Conservation (phyloP, 2,888 invertebrate species). For the Hypsopygia costalis region DNA sequence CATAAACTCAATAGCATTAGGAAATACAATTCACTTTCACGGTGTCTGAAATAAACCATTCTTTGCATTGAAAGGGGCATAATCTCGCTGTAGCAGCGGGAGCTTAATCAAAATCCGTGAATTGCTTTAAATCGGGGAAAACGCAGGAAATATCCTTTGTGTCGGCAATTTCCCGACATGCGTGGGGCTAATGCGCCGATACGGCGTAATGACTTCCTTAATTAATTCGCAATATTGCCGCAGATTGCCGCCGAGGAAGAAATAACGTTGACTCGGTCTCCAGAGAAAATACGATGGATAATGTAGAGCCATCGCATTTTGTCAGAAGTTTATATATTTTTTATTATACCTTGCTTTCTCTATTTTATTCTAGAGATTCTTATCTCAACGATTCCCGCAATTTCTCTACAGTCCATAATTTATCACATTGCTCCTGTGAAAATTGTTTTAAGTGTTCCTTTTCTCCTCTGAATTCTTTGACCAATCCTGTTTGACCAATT, state of each 20-base stretch:
- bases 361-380: too few relatives aligned
- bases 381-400: too few relatives aligned
- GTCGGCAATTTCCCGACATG: constrained; percentile 74
- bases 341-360: too few relatives aligned
- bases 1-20: constrained; percentile 69
- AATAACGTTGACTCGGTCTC: too few relatives aligned
- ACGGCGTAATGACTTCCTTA: constrained; percentile 79
- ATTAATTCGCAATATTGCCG: constrained; percentile 71
- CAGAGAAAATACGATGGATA: too few relatives aligned
- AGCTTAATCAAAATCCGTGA: constrained; percentile 79
- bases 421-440: too few relatives aligned
- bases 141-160: constrained; percentile 80
- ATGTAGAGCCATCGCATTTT: too few relatives aligned
- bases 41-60: constrained; percentile 78
- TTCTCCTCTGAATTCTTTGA: too few relatives aligned
- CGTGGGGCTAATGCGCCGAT: constrained; percentile 75
- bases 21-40: constrained; percentile 78
- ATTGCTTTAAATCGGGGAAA: constrained; percentile 80
- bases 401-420: too few relatives aligned
- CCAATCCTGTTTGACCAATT: too few relatives aligned
- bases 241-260: background rate
- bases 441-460: too few relatives aligned
- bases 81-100: constrained; percentile 76
- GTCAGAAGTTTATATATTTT: too few relatives aligned
- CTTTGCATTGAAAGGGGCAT: constrained; percentile 78